Percentiles rank a stretch among this genome's conserved stretches.
Conservation (phyloP, 2,797 vertebrate species). For the Iguana delicatissima region DNA sequence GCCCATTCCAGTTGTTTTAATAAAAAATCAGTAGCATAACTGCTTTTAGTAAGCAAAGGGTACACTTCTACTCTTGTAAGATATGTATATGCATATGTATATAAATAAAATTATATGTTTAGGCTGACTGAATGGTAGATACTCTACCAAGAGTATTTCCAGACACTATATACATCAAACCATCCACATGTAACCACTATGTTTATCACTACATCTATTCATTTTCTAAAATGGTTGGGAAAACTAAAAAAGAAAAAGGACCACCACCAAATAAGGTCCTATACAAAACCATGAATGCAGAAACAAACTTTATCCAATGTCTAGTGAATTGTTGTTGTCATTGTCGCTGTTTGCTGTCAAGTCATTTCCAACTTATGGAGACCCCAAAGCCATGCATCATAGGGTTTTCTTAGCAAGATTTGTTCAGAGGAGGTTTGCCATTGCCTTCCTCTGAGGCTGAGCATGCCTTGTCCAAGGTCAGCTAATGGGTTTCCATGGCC, state of each 20-base stretch:
- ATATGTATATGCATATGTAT: background rate
- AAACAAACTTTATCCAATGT: background rate
- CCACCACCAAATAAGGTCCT: background rate
- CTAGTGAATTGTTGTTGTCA: background rate
- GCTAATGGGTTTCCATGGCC: no score
- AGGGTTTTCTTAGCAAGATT: no score
- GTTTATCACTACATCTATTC: background rate
- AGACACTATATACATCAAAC: background rate
- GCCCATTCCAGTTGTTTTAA: conserved; percentile 25
- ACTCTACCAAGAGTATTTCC: background rate
- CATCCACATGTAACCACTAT: background rate
- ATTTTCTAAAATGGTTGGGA: no score
- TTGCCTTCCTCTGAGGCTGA: no score
- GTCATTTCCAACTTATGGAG: no score
- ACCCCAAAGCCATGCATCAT: no score
- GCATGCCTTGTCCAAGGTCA: no score
- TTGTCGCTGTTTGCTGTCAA: no score
- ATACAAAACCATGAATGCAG: background rate
- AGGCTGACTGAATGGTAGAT: background rate
- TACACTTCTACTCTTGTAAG: background rate
- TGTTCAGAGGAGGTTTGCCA: no score
- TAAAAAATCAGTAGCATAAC: background rate
- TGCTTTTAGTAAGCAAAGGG: conserved; percentile 18
- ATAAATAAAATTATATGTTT: background rate
- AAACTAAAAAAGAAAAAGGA: background rate